Evolutionary conservation across 2,113 vertebrate species (phyloP), one percentile per base, ranked within the genome.

Genomic region (Isurus oxyrinchus): DNA sequence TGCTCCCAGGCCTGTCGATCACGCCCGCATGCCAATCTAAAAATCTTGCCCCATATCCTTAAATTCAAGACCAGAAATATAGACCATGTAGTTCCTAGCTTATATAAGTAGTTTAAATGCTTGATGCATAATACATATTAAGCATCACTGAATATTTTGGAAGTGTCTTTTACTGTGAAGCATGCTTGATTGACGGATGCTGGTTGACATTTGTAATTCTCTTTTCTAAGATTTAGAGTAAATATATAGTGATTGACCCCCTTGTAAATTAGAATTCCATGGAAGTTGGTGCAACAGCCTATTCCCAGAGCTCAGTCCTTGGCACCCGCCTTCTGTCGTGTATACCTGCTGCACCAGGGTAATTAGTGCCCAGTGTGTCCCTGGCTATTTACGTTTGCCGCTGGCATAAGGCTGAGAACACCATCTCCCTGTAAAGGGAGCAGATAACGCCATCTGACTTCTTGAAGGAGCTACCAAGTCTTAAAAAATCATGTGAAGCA

Each of bases 341-440:
- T 14, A 49, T 72, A 95, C 49, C 63, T 69, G 94, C 94, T 95
- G 94, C 94, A 95, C 94, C 72, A 72, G 49, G 67, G 67, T 95
- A 95, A 95, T 95, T 95, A 95, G 94, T 95, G 94, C 94, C 44
- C 94, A 95, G 94, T 95, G 66, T 55, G 31, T 95, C 94, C 94
- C 94, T 72, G 44, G 44, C 44, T 53, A 72, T 35, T 67, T 72
- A 95, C 67, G 76, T 95, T 69, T 95, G 66, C 49, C 23, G 5
- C 49, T 95, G 94, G 40, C 94, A 95, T 95, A 95, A 95, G 94
- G 94, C 67, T 35, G 66, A 95, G 49, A 49, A 95, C 27, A 13
- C 94, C 67, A 69, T 14, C 94, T 72, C 94, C 94, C 94, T 53
- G 23, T 44, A 55, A 55, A 72, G 66, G 67, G 94, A 95, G 40